These are phyloP conservation scores for Indicator indicator DNA, from an alignment of 2,113 vertebrate genomes.

Conservation along the genomic window DNA sequence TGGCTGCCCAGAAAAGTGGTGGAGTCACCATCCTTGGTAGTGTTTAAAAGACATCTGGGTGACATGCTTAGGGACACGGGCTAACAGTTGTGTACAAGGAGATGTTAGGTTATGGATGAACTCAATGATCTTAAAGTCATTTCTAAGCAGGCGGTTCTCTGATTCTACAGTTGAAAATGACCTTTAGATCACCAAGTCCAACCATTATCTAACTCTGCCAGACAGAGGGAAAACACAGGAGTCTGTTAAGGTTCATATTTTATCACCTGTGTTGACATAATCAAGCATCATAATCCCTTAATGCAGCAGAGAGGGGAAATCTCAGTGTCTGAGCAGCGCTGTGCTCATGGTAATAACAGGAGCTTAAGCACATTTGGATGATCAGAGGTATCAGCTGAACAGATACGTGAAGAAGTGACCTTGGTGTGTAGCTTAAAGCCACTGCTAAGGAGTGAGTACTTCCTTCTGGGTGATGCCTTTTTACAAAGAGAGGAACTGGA, in stretches of 20 bases:
- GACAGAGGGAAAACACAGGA: neutral
- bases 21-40: too few relatives aligned
- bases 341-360: neutral
- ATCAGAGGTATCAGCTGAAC: neutral
- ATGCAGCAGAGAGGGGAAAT: neutral
- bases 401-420: accelerated
- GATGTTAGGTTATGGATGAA: too few relatives aligned
- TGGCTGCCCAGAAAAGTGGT: too few relatives aligned
- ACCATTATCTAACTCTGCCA: neutral
- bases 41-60: too few relatives aligned
- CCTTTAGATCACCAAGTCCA: too few relatives aligned
- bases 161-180: too few relatives aligned
- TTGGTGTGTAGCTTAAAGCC: neutral
- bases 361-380: neutral
- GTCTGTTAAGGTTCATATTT: neutral
- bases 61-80: too few relatives aligned
- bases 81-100: too few relatives aligned
- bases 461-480: neutral
- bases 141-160: too few relatives aligned
- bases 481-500: constrained; percentile 32
- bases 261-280: neutral
- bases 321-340: neutral
- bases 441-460: neutral
- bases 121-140: too few relatives aligned
- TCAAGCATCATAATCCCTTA: accelerated